Percentiles rank a stretch among this genome's conserved stretches.
phyloP scores from a whole-genome alignment of 2,888 invertebrate species.

The Kuschelorhynchus macadamiae region DNA sequence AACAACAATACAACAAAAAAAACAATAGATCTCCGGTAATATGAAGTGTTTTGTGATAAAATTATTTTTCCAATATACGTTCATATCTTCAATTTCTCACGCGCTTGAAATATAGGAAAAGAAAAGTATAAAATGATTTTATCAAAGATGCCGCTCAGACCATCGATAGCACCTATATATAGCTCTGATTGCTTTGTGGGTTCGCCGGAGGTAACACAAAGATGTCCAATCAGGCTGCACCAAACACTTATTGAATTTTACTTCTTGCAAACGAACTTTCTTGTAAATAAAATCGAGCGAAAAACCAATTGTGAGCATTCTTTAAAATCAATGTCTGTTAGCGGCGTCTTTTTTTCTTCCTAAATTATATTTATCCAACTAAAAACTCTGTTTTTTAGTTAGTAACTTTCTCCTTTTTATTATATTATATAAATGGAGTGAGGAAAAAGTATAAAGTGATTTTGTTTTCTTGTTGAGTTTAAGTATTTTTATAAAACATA shows the following conservation, averaged over 20 bases:
- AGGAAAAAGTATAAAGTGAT: too few species aligned
- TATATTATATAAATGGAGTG: too few species aligned
- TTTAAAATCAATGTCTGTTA: constrained; percentile 48
- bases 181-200: constrained; percentile 67
- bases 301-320: constrained; percentile 45
- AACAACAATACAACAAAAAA: too few species aligned
- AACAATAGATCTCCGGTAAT: too few species aligned
- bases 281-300: constrained; percentile 50
- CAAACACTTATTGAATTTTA: constrained; percentile 69
- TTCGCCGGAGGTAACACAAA: constrained; percentile 68
- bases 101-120: constrained; percentile 42
- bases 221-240: constrained; percentile 69
- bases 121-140: constrained; percentile 51
- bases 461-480: too few species aligned
- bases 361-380: not conserved
- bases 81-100: constrained; percentile 45
- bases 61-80: constrained; percentile 40
- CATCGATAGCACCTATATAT: constrained; percentile 50
- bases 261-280: constrained; percentile 51
- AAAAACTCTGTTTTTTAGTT: too few species aligned
- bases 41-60: constrained; percentile 26
- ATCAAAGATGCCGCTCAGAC: constrained; percentile 48
- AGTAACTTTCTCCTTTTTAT: too few species aligned
- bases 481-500: too few species aligned
- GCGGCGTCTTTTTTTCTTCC: constrained; percentile 27